Evolutionary conservation across 2,888 invertebrate genomes (phyloP).

Genomic region (Drosophila cognata): DNA sequence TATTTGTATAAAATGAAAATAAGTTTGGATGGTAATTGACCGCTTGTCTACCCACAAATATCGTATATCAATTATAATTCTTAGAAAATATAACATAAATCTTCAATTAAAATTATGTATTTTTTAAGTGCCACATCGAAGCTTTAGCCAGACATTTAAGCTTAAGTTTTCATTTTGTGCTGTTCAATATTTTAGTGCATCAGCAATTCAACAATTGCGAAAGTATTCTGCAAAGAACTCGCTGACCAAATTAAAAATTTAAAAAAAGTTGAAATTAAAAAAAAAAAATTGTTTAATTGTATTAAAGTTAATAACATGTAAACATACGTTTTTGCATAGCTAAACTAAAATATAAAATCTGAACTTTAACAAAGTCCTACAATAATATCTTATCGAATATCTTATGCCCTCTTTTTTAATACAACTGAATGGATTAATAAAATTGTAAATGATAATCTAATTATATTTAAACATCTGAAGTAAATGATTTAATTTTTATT

Average conservation of each 20-base stretch:
- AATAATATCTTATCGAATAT: not conserved
- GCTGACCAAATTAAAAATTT: constrained; percentile 44
- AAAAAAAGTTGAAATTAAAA: constrained; percentile 7
- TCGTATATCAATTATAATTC: constrained; percentile 4
- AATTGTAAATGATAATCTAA: not conserved
- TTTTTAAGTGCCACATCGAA: constrained; percentile 14
- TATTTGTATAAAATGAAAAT: constrained; percentile 45
- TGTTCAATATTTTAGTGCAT: constrained; percentile 32
- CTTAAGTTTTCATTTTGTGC: constrained; percentile 28
- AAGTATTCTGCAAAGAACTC: constrained; percentile 43
- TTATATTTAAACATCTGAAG: not conserved
- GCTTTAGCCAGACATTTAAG: constrained; percentile 21
- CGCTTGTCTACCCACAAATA: not conserved
- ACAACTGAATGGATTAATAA: not conserved
- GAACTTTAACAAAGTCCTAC: constrained; percentile 36
- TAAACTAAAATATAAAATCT: constrained; percentile 18
- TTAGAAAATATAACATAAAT: not conserved
- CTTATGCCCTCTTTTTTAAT: constrained; percentile 3
- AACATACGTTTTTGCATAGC: constrained; percentile 49
- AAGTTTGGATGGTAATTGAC: constrained; percentile 63
- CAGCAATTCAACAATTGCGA: constrained; percentile 71
- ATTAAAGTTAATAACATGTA: constrained; percentile 49
- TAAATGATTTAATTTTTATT: not conserved
- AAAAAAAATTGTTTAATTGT: constrained; percentile 24
- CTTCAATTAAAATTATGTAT: not conserved